Percentiles rank a stretch among this genome's conserved stretches.
These are phyloP conservation scores for Teleogryllus oceanicus DNA, from an alignment of 2,888 invertebrate species.

Conservation along the genomic window DNA sequence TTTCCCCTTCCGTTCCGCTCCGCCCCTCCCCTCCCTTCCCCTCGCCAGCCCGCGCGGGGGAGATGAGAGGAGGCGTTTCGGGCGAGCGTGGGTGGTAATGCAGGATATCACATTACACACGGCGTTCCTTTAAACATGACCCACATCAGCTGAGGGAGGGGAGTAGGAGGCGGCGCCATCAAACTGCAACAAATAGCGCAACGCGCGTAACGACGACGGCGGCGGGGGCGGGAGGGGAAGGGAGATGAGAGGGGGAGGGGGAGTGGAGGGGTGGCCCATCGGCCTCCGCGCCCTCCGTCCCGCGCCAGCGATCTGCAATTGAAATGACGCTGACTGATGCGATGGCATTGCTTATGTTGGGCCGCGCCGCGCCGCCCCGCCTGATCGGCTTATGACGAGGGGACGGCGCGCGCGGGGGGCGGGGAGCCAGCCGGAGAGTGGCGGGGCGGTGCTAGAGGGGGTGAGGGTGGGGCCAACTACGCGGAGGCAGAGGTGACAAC, in stretches of 20 bases:
- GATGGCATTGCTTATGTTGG: neutral
- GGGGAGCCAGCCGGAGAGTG: neutral
- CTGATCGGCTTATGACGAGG: slow-evolving; percentile 10
- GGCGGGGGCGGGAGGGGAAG: neutral
- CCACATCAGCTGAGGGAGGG: neutral
- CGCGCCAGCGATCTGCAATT: neutral
- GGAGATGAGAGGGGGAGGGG: neutral
- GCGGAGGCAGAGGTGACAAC: too few species aligned
- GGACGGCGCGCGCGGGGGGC: neutral
- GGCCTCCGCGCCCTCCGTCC: neutral
- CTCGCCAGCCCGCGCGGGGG: neutral
- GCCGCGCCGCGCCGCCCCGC: neutral
- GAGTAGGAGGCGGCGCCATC: neutral
- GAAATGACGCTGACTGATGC: slow-evolving; percentile 18
- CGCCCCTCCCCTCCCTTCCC: too few species aligned
- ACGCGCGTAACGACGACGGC: neutral
- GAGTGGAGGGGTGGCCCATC: neutral
- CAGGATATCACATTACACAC: neutral
- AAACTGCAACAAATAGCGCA: neutral
- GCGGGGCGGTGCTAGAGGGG: neutral
- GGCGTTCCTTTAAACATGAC: slow-evolving; percentile 18
- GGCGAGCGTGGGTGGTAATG: neutral
- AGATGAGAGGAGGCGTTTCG: neutral
- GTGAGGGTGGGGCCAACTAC: too few species aligned
- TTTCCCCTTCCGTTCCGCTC: too few species aligned